A percentile compares a stretch with the other conserved stretches of the same genome.
phyloP scores from a whole-genome alignment of 2,113 vertebrate genomes.

The Cephalopterus ornatus region DNA sequence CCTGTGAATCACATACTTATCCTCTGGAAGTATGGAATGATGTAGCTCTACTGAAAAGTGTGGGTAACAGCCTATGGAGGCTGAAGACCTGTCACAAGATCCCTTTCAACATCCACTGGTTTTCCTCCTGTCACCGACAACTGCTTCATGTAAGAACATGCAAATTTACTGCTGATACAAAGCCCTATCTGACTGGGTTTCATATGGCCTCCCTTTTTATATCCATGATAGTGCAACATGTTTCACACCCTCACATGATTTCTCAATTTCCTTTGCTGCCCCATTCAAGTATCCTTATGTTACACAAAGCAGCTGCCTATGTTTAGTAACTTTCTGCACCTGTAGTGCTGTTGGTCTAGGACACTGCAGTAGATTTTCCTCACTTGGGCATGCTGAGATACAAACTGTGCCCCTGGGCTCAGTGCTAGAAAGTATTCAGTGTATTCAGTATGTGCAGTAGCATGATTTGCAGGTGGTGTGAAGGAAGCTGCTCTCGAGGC shows the following conservation, averaged over 20 bases:
- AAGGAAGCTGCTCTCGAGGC: background rate
- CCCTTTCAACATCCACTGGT: background rate
- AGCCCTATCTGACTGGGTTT: background rate
- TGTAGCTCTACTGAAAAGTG: background rate
- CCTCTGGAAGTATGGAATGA: background rate
- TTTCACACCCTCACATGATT: background rate
- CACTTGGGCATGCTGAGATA: background rate
- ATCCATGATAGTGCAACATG: background rate
- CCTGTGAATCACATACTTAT: background rate
- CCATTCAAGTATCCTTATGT: background rate
- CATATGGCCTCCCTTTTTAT: background rate
- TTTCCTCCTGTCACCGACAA: background rate
- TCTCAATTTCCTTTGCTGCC: conserved; percentile 14
- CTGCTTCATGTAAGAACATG: background rate
- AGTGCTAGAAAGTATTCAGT: background rate
- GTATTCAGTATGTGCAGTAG: background rate
- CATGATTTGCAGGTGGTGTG: conserved; percentile 11
- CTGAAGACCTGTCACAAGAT: background rate
- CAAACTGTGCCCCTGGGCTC: background rate
- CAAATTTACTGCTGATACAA: background rate
- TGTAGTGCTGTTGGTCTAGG: background rate
- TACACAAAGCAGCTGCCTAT: background rate
- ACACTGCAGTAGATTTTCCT: background rate
- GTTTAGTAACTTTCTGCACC: conserved; percentile 1
- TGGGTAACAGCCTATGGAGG: background rate